Evolutionary conservation across 2,888 invertebrate species (phyloP).

Genomic region (Lycia hirtaria): DNA sequence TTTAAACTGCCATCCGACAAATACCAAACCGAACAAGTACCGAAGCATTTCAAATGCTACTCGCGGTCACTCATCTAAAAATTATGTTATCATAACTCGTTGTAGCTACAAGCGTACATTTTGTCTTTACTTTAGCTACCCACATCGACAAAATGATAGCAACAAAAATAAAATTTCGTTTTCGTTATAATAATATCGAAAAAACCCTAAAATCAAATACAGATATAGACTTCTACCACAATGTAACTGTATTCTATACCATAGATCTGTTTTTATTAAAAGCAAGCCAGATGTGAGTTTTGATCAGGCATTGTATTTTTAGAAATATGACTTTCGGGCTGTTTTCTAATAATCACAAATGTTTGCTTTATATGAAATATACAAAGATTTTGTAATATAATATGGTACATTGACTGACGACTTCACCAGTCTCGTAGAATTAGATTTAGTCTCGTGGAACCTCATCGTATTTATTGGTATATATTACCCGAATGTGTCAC

Average conservation of each 20-base stretch:
- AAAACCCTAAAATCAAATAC: neutral
- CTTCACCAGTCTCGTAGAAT: no score
- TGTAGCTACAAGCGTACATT: neutral
- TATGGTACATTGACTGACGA: no score
- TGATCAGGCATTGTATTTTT: constrained; percentile 5
- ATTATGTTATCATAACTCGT: no score
- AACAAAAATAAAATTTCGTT: neutral
- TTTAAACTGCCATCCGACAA: no score
- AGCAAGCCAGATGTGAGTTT: constrained; percentile 8
- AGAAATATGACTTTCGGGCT: neutral
- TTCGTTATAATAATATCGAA: neutral
- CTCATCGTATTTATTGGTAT: no score
- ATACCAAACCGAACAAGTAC: no score
- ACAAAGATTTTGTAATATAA: neutral
- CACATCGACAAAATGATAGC: neutral
- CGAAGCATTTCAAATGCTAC: no score
- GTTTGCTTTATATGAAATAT: neutral
- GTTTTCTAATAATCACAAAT: neutral
- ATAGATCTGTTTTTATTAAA: constrained; percentile 9
- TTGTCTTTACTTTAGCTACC: neutral
- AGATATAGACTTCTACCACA: neutral
- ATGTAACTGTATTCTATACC: neutral
- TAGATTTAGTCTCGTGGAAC: no score
- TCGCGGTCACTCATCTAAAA: no score
- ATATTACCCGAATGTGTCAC: no score